Percentiles rank a stretch among this genome's conserved stretches.
Conservation (phyloP, 1,140 invertebrate species). For the Aphelenchoides fujianensis region DNA sequence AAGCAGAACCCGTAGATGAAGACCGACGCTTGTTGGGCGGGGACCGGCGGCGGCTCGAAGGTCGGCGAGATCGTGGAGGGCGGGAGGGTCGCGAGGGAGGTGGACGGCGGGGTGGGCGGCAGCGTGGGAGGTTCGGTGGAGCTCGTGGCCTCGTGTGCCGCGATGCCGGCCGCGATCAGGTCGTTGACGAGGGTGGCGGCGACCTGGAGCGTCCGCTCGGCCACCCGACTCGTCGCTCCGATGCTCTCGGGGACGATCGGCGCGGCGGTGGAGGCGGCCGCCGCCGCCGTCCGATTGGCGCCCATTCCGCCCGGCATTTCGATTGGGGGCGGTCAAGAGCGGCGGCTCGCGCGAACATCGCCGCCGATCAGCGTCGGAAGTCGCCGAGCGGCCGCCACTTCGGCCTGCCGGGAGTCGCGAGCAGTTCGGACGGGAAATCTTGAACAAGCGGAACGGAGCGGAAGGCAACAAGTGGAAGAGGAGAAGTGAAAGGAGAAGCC, state of each 20-base stretch:
- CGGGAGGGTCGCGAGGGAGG: background rate
- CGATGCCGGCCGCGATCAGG: background rate
- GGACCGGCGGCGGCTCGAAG: background rate
- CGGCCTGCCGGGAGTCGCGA: no score
- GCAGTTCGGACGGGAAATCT: no score
- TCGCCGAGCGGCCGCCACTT: background rate
- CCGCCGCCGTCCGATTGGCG: background rate
- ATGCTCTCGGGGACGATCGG: background rate
- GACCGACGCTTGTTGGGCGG: conserved; percentile 12
- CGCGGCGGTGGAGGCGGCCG: background rate
- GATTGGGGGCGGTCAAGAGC: no score
- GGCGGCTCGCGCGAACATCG: no score
- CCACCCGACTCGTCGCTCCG: conserved; percentile 3
- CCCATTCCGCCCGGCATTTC: background rate
- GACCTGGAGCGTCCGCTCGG: background rate
- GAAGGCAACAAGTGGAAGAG: background rate
- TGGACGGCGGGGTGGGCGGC: background rate
- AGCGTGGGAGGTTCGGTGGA: background rate
- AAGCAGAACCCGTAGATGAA: conserved; percentile 32
- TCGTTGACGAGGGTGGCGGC: background rate
- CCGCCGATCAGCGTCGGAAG: background rate
- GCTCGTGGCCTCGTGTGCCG: background rate
- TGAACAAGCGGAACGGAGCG: no score
- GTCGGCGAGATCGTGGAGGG: background rate
- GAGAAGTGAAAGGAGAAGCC: no score